Evolutionary conservation across 2,113 vertebrate species (phyloP), one percentile per base, ranked within the genome.

Genomic region (Cariama cristata): DNA sequence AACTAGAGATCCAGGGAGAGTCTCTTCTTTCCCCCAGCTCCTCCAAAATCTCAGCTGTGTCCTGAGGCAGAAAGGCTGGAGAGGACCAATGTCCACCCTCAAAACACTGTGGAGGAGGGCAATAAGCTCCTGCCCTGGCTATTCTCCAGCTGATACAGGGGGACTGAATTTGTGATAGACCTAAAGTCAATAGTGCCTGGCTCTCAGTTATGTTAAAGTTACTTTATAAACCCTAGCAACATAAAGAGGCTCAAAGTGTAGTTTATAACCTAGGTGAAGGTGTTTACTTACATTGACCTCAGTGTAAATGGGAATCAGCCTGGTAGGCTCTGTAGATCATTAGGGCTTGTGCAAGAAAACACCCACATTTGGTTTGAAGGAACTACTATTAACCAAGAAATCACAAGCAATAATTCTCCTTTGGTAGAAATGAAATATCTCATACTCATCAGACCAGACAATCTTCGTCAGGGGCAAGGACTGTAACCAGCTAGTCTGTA

Each of bases 401-500:
- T 79, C 69, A 50, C 22, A 89, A 82, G 58, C 49, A 94, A 62
- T 87, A 87, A 68, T 58, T 89, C 79, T 94, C 56, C 49, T 72
- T 85, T 62, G 53, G 55, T 35, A 88, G 55, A 86, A 90, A 74
- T 77, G 9, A 91, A 95, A 97, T 92, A 96, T 38, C 77, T 94
- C 71, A 69, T 59, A 75, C 58, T 93, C 86, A 93, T 96, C 88
- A 85, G 62, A 95, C 40, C 80, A 94, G 89, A 89, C 91, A 94
- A 66, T 73, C 58, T 69, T 91, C 8, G 0, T 88, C 69, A 42
- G 42, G 50, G 10, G 26, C 22, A 95, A 83, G 40, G 45, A n/a
- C 64, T 84, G 53, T 89, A 91, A 95, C 53, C 84, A 85, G 9
- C 40, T 75, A 45, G 77, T 50, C 93, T 87, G 60, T 42, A 93